Evolutionary conservation across 2,888 invertebrate species (phyloP), one percentile per base, ranked within the genome.

Genomic region (Diogma glabrata): DNA sequence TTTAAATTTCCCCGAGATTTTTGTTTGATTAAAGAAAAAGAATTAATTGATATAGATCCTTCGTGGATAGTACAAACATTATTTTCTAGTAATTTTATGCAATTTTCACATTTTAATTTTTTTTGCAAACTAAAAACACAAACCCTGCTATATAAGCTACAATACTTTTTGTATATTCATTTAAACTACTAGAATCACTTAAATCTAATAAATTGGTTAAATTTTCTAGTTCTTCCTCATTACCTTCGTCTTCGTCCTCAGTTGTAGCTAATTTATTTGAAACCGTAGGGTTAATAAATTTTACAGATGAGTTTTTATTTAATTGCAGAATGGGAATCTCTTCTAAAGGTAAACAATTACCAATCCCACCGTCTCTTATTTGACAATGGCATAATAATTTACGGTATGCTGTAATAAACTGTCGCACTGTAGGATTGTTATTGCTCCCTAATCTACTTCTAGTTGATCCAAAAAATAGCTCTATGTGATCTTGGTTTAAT

Each of bases 401-500:
- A 7, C 33, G 33, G 12, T 33, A 33, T 7, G 33, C 33, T 33
- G 33, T 33, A 7, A 33, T 33, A 33, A 33, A 33, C 33, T 33
- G 33, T 10, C 10, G 33, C 4, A 33, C 33, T 33, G 33, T 33
- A 33, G 5, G 10, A 33, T 33, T 33, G 47, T 59, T 59, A 47
- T 59, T 60, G 24, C 46, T 56, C 4, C 58, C 56, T 23, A 57
- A 53, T 23, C 51, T 36, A 12, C 51, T 38, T 52, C 58, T 24
- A 43, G 57, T 51, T 16, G 50, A 20, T 5, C 47, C 36, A 57
- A 57, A 60, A 51, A 58, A 57, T 50, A 33, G 58, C 59, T n/a
- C n/a, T 20, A 60, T 36, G 36, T 58, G 56, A 51, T 59, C 57
- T 45, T 60, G 59, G 40, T 52, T 53, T 5, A 58, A 22, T 47